Base-by-base conservation (phyloP, 35 echinoderm and acorn worm species). In the Ophioderma brevispina region DNA sequence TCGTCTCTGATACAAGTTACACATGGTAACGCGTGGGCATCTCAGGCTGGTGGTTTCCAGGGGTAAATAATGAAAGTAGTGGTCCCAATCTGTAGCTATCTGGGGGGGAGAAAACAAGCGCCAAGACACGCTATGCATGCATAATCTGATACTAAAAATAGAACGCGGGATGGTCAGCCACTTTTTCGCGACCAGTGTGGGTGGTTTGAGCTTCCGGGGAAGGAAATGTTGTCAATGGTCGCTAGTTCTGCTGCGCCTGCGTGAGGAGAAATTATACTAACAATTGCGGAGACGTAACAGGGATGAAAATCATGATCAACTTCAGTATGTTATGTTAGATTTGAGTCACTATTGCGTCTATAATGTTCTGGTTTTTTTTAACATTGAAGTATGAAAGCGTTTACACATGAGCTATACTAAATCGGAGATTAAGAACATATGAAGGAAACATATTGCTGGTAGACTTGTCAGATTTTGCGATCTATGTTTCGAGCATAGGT, bases 201-300 rank as follows among this genome's bases (percentile, higher is more conserved):
- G 17, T 17, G 17, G 17, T 17, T 4, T 46, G 41, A 46, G 4
- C 41, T 46, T 39, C 35, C 33, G 78, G 33, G 39, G 37, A 30
- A n/a, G n/a, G n/a, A 85, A 0, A 82, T 17, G 37, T 78, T 14
- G 78, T 50, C 56, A 82, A 32, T 40, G 23, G 37, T 75, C 21
- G 55, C n/a, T 35, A 56, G 25, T 30, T 3, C 10, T 13, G 8
- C 39, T 64, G 78, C 84, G 81, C 82, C 76, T 79, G 82, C 36
- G 43, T 55, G 25, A 31, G 35, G 63, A 1, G 40, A 77, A 39
- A 81, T 84, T 75, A 43, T 28, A 84, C 88, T 86, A 94, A 95
- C 93, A 98, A 98, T 98, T 92, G 96, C 96, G n/a, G n/a, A n/a
- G 96, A 87, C 96, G 84, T 94, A 98, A 89, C 94, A 92, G 89